A percentile compares a stretch with the other conserved stretches of the same genome.
These are phyloP conservation scores for Miichthys miiuy DNA, from an alignment of 2,797 vertebrate genomes.

Conservation along the genomic window DNA sequence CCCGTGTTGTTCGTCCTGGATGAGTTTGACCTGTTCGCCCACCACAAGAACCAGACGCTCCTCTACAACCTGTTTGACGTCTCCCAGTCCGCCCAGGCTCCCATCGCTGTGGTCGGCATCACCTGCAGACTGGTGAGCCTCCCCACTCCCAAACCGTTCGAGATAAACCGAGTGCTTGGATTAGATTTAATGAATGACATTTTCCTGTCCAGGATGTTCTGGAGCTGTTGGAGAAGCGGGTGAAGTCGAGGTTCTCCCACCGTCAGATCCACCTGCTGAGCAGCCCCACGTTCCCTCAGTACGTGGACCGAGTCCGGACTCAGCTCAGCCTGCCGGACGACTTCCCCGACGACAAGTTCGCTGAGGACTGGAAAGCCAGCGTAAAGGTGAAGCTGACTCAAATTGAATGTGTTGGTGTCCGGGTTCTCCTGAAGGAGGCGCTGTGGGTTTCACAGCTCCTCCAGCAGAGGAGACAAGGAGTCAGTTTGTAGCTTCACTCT, in stretches of 20 bases:
- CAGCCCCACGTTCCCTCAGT: conserved; percentile 87
- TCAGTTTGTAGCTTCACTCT: background rate
- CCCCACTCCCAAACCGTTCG: background rate
- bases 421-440: background rate
- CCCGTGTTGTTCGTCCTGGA: conserved; percentile 95
- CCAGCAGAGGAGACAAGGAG: too few relatives aligned
- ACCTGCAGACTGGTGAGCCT: conserved; percentile 93
- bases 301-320: conserved; percentile 84
- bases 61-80: conserved; percentile 98
- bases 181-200: too few relatives aligned
- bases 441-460: background rate
- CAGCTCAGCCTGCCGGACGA: conserved; percentile 87
- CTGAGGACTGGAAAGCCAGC: conserved; percentile 90
- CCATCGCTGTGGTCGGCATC: conserved; percentile 93
- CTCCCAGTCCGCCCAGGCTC: conserved; percentile 96
- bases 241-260: conserved; percentile 98
- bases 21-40: conserved; percentile 97
- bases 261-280: conserved; percentile 94
- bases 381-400: conserved; percentile 83
- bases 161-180: too few relatives aligned
- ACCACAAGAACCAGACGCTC: conserved; percentile 97
- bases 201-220: conserved; percentile 87
- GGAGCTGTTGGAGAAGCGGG: conserved; percentile 97
- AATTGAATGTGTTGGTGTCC: too few relatives aligned
- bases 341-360: conserved; percentile 87